Base-by-base conservation (phyloP, 2,797 vertebrate species). In the Avahi laniger region DNA sequence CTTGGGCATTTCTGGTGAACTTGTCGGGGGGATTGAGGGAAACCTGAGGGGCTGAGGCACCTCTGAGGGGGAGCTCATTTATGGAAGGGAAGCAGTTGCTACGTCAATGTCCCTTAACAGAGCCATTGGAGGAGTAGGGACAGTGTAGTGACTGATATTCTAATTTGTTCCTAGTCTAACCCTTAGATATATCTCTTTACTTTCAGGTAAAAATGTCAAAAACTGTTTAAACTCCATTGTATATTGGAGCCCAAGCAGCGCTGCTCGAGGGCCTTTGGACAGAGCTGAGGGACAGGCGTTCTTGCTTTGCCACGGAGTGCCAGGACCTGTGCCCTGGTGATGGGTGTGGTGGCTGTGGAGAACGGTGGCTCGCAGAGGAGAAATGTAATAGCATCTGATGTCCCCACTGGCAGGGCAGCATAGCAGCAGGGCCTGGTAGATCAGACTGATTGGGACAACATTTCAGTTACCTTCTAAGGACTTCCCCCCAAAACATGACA, bases 301-400 rank as follows among this genome's bases (percentile, higher is more conserved):
- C 61, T 17, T 26, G 33, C 38, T 75, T n/a, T 46, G 38, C 33
- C 24, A 15, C 1, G 10, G 57, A 89, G 11, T n/a, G 17, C 43
- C 5, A 24, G 26, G 26, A 43, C 1, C 3, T 26, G 22, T 72
- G 52, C 30, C 5, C 5, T 43, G 26, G 28, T 72, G 41, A 35
- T 5, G 2, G 46, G 13, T 30, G 4, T 1, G 30, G 6, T 14
- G 63, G 14, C 13, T 35, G 0, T 13, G 33, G 26, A 15, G 26
- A 46, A 67, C 1, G 6, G 26, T 41, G 38, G 10, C 7, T 41
- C 41, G 50, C 33, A 59, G 14, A 26, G 22, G n/a, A 69, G 30
- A 75, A 46, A 63, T 18, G 18, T 10, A 35, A 43, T 50, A 22
- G 75, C 46, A 28, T 89, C 12, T 65, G 22, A 35, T 35, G 11